These are phyloP conservation scores for Apis florea DNA, from an alignment of 1,140 invertebrate species.

Conservation along the genomic window DNA sequence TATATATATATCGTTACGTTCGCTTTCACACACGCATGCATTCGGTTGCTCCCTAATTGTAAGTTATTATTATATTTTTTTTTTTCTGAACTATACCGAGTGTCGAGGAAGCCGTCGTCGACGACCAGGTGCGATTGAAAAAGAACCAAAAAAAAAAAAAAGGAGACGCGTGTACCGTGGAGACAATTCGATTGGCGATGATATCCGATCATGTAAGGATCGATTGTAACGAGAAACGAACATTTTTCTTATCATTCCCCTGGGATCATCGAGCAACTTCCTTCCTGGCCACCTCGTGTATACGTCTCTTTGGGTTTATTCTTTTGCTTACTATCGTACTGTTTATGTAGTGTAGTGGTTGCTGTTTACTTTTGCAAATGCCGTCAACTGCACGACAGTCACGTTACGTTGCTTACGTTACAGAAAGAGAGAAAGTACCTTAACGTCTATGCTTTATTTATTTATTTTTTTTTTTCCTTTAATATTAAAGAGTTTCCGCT, in stretches of 20 bases:
- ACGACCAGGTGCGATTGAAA: not conserved
- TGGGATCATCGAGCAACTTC: not conserved
- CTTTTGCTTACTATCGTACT: conserved; percentile 42
- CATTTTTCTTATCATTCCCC: not conserved
- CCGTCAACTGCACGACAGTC: conserved; percentile 42
- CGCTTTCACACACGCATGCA: conserved; percentile 36
- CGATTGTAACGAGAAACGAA: not conserved
- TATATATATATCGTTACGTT: too few species aligned
- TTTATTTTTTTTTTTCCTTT: not conserved
- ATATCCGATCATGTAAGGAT: not conserved
- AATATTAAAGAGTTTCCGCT: conserved; percentile 40
- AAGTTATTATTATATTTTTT: conserved; percentile 39
- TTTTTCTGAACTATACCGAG: conserved; percentile 36
- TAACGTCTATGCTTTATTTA: conserved; percentile 41
- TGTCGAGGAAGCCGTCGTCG: conserved; percentile 31
- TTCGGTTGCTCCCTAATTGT: conserved; percentile 60
- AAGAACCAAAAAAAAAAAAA: not conserved
- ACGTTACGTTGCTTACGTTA: conserved; percentile 38
- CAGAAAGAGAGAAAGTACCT: conserved; percentile 52
- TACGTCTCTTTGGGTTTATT: conserved; percentile 37
- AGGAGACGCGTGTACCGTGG: not conserved
- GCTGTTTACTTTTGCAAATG: conserved; percentile 17
- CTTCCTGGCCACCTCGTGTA: conserved; percentile 19
- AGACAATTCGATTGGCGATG: not conserved
- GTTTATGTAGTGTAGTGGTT: conserved; percentile 39